phyloP scores from a whole-genome alignment of 2,113 vertebrate species.

The Boulengeromyrus knoepffleri region DNA sequence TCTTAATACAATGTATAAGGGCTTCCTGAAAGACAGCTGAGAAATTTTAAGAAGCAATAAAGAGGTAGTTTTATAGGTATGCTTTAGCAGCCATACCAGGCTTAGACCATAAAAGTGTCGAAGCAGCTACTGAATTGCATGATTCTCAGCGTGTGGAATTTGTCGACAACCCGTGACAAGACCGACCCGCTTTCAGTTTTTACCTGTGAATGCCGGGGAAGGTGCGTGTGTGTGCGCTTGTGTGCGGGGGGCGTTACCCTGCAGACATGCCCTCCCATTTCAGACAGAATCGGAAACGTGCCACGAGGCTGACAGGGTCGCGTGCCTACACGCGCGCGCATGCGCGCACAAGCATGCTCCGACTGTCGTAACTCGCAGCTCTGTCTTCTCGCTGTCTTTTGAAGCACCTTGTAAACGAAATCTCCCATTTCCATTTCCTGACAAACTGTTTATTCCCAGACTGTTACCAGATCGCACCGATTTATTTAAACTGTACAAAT shows the following conservation, averaged over 20 bases:
- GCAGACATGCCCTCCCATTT: neutral
- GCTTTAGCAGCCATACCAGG: neutral
- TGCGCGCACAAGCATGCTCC: neutral
- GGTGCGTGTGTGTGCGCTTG: neutral
- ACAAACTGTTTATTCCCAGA: neutral
- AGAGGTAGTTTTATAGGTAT: neutral
- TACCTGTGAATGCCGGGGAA: neutral
- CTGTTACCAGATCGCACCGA: neutral
- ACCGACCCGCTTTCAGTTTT: neutral
- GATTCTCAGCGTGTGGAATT: neutral
- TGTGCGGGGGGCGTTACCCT: neutral
- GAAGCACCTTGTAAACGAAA: neutral
- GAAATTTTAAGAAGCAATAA: neutral
- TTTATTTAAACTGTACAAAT: neutral
- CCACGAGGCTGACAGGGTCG: neutral
- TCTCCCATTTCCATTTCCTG: neutral
- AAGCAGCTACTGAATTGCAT: neutral
- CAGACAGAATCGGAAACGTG: neutral
- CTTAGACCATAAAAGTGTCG: neutral
- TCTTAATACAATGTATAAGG: neutral
- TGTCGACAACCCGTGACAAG: conserved; percentile 2
- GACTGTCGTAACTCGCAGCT: neutral
- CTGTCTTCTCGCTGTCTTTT: neutral
- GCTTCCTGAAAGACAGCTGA: neutral
- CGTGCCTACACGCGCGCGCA: neutral